A percentile compares a stretch with the other conserved stretches of the same genome.
These are phyloP conservation scores for Aleiodes alternator DNA, from an alignment of 2,888 invertebrate genomes.

Conservation along the genomic window DNA sequence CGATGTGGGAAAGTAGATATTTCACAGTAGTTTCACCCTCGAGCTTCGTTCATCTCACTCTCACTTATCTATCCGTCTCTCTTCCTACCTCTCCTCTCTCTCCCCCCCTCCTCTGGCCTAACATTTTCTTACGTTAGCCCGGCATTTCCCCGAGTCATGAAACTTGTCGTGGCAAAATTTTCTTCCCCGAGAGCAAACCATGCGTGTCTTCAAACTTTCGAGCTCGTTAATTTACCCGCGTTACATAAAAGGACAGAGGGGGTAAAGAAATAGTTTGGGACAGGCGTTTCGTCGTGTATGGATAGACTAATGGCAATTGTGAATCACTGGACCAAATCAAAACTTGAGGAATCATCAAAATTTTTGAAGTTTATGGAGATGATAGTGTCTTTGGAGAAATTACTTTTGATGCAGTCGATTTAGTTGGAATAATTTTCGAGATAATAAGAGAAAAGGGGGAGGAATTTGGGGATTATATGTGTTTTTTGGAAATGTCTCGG, in stretches of 20 bases:
- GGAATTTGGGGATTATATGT: too few relatives aligned
- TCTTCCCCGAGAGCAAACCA: constrained; percentile 43
- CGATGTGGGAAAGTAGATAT: constrained; percentile 53
- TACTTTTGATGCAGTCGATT: neutral
- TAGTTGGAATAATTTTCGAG: too few relatives aligned
- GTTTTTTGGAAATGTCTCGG: too few relatives aligned
- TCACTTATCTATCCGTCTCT: neutral
- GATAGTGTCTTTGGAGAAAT: neutral
- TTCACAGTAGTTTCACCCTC: constrained; percentile 47
- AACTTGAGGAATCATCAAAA: constrained; percentile 10
- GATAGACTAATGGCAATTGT: constrained; percentile 40
- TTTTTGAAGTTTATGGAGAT: neutral
- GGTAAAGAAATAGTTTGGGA: constrained; percentile 40
- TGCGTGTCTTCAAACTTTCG: constrained; percentile 49
- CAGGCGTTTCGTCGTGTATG: constrained; percentile 35
- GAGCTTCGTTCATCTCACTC: constrained; percentile 29
- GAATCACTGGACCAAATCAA: constrained; percentile 35
- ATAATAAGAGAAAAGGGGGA: too few relatives aligned
- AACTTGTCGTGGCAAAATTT: constrained; percentile 50
- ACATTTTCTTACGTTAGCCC: constrained; percentile 15
- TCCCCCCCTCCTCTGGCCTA: neutral
- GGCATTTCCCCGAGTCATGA: constrained; percentile 26
- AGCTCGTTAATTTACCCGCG: constrained; percentile 47
- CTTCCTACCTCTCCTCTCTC: neutral
- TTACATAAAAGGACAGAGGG: constrained; percentile 21